Base-by-base conservation (phyloP, 1,140 invertebrate species). In the Onthophagus taurus region DNA sequence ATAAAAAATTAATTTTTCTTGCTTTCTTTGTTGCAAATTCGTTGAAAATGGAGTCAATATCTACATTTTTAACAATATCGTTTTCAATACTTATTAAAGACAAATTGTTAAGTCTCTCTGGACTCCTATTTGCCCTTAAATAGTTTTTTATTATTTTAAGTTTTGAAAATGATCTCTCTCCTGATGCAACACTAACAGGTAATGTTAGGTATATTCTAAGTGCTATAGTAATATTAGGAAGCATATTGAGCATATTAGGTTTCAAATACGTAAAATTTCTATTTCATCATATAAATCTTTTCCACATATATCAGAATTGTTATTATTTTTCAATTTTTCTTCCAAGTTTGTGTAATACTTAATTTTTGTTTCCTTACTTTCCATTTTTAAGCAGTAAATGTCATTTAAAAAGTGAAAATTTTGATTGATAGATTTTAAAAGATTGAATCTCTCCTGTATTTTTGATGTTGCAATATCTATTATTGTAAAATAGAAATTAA, bases 401-500 rank as follows among this genome's bases (percentile, higher is more conserved):
- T 26, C 24, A 7, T 26, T 26, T 26, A 7, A 7, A 26, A 26
- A 26, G 24, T 26, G 7, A 7, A 7, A 26, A n/a, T 26, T 26
- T 26, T n/a, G 7, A 7, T n/a, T 7, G n/a, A n/a, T 7, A 7
- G 24, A 7, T n/a, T 26, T 7, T 26, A n/a, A 26, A 26, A 7
- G n/a, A 7, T 26, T 26, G 24, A 26, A 26, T 12, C 9, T 12
- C 31, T 12, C 31, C 14, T 33, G 9, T 33, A 33, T 16, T 12
- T 16, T 16, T 33, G 14, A 33, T 8, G 14, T 12, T 16, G 14
- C 14, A 33, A 33, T 33, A 12, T 33, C 31, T 16, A 12, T 8
- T 33, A 33, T 12, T 33, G 23, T 26, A 26, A 44, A 44, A 35
- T 36, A 24, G 33, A 45, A 30, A 8, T 29, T 13, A 36, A 49